phyloP scores from a whole-genome alignment of 2,113 vertebrate species.

The Pholis gunnellus region DNA sequence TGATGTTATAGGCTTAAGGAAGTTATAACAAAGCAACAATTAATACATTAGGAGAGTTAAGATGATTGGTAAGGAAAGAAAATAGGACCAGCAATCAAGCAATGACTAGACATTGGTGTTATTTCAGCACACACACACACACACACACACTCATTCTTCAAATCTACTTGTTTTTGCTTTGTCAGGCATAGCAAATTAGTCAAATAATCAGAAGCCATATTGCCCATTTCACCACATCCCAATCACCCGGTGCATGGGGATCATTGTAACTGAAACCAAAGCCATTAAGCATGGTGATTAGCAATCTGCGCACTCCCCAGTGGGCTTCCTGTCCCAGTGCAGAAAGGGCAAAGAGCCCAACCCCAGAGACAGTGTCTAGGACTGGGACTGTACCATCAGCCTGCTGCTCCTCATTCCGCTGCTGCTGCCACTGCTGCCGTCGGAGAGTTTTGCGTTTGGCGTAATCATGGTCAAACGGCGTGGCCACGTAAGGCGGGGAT shows the following conservation, averaged over 20 bases:
- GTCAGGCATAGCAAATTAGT: constrained; percentile 49
- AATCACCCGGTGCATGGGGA: constrained; percentile 84
- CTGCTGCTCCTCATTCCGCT: constrained; percentile 89
- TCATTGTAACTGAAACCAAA: constrained; percentile 78
- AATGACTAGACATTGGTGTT: constrained; percentile 33
- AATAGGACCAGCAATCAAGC: constrained; percentile 36
- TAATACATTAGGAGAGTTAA: constrained; percentile 35
- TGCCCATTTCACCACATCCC: constrained; percentile 94
- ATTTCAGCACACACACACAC: not conserved
- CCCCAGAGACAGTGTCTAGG: constrained; percentile 89
- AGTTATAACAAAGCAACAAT: constrained; percentile 31
- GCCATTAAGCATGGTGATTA: constrained; percentile 76
- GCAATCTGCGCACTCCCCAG: constrained; percentile 67
- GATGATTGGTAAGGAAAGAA: constrained; percentile 33
- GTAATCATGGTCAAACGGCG: constrained; percentile 99
- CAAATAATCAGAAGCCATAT: constrained; percentile 88
- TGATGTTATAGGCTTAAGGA: not conserved
- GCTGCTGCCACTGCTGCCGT: constrained; percentile 87
- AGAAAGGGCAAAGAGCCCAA: constrained; percentile 76
- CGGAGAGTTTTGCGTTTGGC: constrained; percentile 99
- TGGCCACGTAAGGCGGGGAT: constrained; percentile 97
- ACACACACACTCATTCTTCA: not conserved
- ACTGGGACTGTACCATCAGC: constrained; percentile 99
- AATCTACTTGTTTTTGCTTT: constrained; percentile 24
- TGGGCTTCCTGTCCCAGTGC: constrained; percentile 73